Evolutionary conservation across 2,888 invertebrate species (phyloP), one percentile per base, ranked within the genome.

Genomic region (Pelosia muscerda): DNA sequence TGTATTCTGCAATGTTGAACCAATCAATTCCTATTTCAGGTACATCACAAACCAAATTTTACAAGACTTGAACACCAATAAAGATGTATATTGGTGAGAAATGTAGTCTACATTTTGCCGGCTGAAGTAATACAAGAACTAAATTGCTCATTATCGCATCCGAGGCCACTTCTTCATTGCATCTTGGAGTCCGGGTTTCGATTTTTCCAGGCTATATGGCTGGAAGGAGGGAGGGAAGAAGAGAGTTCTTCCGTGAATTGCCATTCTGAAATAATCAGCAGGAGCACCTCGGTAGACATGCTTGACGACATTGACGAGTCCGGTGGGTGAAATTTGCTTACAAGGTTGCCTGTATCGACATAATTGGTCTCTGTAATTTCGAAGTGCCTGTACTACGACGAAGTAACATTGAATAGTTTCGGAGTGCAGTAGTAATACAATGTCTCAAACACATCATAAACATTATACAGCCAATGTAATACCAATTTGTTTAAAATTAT

Each of bases 81-180:
- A 97, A 87, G 96, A 96, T 81, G 90, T 96, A 25, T 96, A 95
- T 86, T 97, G 97, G 97, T 97, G 86, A 95, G 55, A 15, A 25
- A 55, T 15, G 25, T 28, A 28, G 19, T 57, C 19, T 2, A 23
- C 34, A 59, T 59, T 22, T 23, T 31, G 22, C 22, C 8, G 34
- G 11, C 11, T 34, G 23, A n/a, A 28, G 13, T 28, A 15, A 59
- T 34, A 23, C 13, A 59, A 34, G n/a, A 58, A 58, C 8, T 13
- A 2, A 34, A 3, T 11, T 19, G n/a, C 11, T 49, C 4, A 61
- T 10, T 0, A 10, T 11, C 34, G 34, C 11, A 34, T 34, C 34
- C 34, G 11, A 34, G 11, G 34, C 10, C 11, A n/a, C n/a, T n/a
- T n/a, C n/a, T n/a, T n/a, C n/a, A n/a, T n/a, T 34, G 6, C 28